These are phyloP conservation scores for Trididemnum miniatum DNA, from an alignment of 23 tunicate genomes.

Conservation along the genomic window DNA sequence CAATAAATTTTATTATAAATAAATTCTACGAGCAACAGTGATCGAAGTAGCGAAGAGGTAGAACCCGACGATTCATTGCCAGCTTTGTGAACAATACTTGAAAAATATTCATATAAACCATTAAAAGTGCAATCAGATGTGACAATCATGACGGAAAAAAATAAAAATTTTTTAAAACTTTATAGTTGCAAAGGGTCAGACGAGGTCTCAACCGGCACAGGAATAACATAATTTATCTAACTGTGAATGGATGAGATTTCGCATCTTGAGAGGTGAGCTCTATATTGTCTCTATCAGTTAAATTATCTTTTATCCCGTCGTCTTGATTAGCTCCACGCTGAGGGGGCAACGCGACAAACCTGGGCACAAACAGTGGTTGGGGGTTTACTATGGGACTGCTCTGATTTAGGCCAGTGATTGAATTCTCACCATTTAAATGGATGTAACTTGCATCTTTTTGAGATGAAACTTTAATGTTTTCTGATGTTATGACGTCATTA, in stretches of 20 bases:
- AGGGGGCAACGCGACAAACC: conserved; percentile 48
- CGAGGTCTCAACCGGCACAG: no score
- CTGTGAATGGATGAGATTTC: conserved; percentile 28
- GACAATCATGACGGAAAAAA: no score
- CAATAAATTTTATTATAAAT: no score
- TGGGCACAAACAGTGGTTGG: conserved; percentile 31
- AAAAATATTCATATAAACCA: no score
- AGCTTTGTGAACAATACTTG: no score
- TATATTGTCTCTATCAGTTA: conserved; percentile 1
- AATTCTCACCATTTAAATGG: background rate
- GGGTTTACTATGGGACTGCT: background rate
- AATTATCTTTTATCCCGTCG: conserved; percentile 8
- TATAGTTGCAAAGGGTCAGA: no score
- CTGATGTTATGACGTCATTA: background rate
- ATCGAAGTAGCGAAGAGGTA: no score
- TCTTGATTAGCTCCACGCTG: background rate
- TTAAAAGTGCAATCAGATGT: no score
- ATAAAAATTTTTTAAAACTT: no score
- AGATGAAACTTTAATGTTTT: background rate
- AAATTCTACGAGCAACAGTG: no score
- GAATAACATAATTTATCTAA: no score
- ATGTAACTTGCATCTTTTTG: background rate
- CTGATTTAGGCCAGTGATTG: background rate
- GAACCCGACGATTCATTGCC: no score
- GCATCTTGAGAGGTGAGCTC: background rate